Conservation (phyloP, 2,797 vertebrate species). For the Hafferia zeledoni region DNA sequence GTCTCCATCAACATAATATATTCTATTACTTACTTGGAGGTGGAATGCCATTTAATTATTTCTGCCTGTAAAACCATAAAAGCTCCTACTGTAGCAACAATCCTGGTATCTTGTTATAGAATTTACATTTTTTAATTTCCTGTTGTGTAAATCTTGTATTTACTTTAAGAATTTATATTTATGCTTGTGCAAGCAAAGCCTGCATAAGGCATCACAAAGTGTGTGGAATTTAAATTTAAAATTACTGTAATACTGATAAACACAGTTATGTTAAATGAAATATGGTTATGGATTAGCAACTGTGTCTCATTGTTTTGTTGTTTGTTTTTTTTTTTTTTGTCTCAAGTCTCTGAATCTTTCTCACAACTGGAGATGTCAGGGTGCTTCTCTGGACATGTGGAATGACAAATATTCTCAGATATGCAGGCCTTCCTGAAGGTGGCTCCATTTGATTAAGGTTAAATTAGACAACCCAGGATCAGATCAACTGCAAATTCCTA, state of each 20-base stretch:
- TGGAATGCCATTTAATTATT: not conserved
- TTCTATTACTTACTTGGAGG: not conserved
- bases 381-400: not conserved
- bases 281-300: not conserved
- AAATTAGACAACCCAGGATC: not conserved
- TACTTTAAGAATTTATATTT: not conserved
- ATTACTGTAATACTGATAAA: not conserved
- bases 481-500: not conserved
- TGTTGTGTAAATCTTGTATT: not conserved
- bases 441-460: slow-evolving; percentile 59
- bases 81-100: not conserved
- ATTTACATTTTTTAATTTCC: not conserved
- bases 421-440: slow-evolving; percentile 55
- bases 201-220: not conserved
- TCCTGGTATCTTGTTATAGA: not conserved
- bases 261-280: not conserved
- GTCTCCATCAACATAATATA: not conserved
- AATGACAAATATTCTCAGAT: not conserved
- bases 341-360: not conserved
- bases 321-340: too few relatives aligned
- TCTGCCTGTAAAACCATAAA: not conserved
- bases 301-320: not conserved
- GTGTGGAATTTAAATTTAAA: not conserved
- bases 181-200: not conserved
- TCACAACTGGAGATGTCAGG: not conserved